phyloP scores from a whole-genome alignment of 1,140 invertebrate species.

The Zaprionus africanus region DNA sequence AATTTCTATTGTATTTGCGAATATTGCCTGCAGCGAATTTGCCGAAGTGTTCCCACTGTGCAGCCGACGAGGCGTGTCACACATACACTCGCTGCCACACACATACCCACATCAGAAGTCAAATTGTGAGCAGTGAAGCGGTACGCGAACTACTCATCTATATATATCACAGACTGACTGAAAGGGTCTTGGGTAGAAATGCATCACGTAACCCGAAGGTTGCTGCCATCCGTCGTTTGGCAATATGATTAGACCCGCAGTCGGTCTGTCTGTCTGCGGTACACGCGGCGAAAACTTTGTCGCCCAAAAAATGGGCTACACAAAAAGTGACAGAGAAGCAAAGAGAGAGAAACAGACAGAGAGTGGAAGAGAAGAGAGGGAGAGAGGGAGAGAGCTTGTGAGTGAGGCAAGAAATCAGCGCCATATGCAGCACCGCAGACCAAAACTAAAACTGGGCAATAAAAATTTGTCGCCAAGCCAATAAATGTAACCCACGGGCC shows the following conservation, averaged over 20 bases:
- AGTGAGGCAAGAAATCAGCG: slow-evolving; percentile 46
- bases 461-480: slow-evolving; percentile 79
- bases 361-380: too few relatives aligned
- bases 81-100: slow-evolving; percentile 14
- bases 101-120: slow-evolving; percentile 70
- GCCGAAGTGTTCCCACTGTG: slow-evolving; percentile 49
- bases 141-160: slow-evolving; percentile 38
- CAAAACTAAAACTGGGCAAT: slow-evolving; percentile 67
- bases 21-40: slow-evolving; percentile 32
- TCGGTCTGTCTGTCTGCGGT: slow-evolving; percentile 16
- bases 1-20: not conserved
- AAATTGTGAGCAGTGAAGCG: slow-evolving; percentile 66
- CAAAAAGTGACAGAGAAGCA: slow-evolving; percentile 7
- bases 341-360: not conserved
- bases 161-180: slow-evolving; percentile 30
- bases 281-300: slow-evolving; percentile 54
- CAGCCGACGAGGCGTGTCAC: slow-evolving; percentile 44
- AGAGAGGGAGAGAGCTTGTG: not conserved
- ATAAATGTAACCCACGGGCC: slow-evolving; percentile 63
- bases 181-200: slow-evolving; percentile 65
- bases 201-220: slow-evolving; percentile 72
- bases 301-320: not conserved
- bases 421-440: slow-evolving; percentile 60
- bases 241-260: slow-evolving; percentile 77
- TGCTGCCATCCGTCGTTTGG: slow-evolving; percentile 50